Evolutionary conservation across 1,140 invertebrate genomes (phyloP), one percentile per base, ranked within the genome.

Genomic region (Euura saliciscinereae): DNA sequence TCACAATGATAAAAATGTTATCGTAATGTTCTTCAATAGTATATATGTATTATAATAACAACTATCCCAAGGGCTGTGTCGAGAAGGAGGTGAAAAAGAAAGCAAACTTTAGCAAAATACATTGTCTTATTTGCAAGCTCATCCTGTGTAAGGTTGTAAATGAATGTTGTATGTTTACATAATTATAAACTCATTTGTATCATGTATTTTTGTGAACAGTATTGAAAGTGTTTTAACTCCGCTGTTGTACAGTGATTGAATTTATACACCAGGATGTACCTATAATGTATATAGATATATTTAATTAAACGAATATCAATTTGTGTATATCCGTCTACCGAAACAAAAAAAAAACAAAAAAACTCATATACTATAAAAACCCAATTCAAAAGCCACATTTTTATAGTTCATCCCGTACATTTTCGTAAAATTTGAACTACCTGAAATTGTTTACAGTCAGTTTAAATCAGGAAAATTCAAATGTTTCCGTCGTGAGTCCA

Each of bases 261-360:
- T 85, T 68, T 81, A 83, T 85, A 79, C 84, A 84, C 80, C 84
- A 86, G 82, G 80, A 83, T 85, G 85, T 87, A 87, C 79, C 81
- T 86, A 87, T 83, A 86, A 85, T 86, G 84, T 85, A 87, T 82
- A 87, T 83, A 85, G 78, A 85, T 86, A 85, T 85, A 85, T 85
- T 85, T 85, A 82, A 85, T 85, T 86, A 85, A 86, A 78, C 84
- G 77, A 84, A 82, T 82, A 85, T 85, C 82, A 82, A 85, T 85
- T 85, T 86, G 84, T 85, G 83, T 85, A 85, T 65, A 73, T 73
- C 67, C 51, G 43, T 72, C 10, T 45, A 46, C n/a, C 45, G 1
- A 28, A 28, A 28, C 0, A 28, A 28, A 28, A 28, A 28, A 28
- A 28, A 28, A 28, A 28, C 28, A 28, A 28, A 28, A 28, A 28